Conservation (phyloP, 2,113 vertebrate species). For the Lagopus muta region DNA sequence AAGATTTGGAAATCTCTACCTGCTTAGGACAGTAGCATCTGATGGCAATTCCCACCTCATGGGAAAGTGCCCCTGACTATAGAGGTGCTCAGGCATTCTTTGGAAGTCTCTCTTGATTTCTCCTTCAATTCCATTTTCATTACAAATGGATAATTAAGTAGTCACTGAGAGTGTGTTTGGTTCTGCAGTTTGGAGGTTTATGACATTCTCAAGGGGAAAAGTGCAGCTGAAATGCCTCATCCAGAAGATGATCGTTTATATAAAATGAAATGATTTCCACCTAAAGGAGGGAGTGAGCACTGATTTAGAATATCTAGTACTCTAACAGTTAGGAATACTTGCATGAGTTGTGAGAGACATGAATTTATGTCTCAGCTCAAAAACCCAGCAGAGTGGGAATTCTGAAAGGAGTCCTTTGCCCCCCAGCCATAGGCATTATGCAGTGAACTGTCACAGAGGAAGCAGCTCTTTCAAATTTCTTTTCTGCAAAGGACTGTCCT, state of each 20-base stretch:
- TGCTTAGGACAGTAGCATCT: background rate
- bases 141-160: constrained; percentile 9
- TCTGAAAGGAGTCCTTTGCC: background rate
- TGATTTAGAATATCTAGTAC: background rate
- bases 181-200: background rate
- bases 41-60: background rate
- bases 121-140: background rate
- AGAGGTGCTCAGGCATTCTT: background rate
- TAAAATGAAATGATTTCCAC: background rate
- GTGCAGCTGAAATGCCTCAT: background rate
- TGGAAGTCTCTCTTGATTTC: background rate
- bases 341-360: background rate
- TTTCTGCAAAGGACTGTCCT: background rate
- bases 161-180: background rate
- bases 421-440: background rate
- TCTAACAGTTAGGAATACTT: background rate
- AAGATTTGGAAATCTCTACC: background rate
- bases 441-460: background rate
- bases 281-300: background rate
- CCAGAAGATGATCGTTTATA: background rate
- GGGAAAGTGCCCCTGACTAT: background rate
- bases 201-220: background rate
- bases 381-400: background rate
- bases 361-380: background rate
- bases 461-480: background rate